A percentile compares a stretch with the other conserved stretches of the same genome.
These are phyloP conservation scores for Melanaphis sacchari DNA, from an alignment of 1,140 invertebrate species.

Conservation along the genomic window DNA sequence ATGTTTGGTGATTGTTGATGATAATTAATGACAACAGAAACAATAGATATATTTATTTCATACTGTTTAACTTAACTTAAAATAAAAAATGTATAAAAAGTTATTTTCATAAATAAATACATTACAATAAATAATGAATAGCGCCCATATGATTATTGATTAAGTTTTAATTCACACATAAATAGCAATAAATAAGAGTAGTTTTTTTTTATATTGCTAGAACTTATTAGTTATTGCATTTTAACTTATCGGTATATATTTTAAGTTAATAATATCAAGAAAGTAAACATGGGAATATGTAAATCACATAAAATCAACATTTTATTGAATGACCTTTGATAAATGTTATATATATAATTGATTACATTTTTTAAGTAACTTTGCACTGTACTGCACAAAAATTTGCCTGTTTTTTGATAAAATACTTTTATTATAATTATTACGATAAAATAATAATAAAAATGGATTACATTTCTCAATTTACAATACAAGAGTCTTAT, in stretches of 20 bases:
- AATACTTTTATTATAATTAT: neutral
- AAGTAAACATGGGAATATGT: neutral
- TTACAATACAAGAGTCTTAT: neutral
- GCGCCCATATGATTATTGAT: neutral
- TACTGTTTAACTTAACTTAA: neutral
- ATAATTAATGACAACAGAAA: neutral
- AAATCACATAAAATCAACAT: neutral
- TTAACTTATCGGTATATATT: neutral
- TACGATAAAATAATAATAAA: neutral
- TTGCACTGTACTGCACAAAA: conserved; percentile 8
- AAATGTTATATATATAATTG: neutral
- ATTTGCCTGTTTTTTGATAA: neutral
- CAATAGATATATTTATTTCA: neutral
- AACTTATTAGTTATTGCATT: neutral
- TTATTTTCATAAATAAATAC: neutral
- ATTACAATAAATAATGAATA: neutral
- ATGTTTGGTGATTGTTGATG: neutral
- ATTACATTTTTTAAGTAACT: neutral
- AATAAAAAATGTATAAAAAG: no score
- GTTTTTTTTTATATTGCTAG: neutral
- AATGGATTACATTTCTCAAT: neutral
- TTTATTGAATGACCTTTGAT: neutral
- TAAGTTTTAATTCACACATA: neutral
- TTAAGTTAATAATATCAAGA: neutral
- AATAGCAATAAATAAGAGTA: neutral